Base-by-base conservation (phyloP, 92 coral and sea anemone species). In the Umimayanthus chanpuru region DNA sequence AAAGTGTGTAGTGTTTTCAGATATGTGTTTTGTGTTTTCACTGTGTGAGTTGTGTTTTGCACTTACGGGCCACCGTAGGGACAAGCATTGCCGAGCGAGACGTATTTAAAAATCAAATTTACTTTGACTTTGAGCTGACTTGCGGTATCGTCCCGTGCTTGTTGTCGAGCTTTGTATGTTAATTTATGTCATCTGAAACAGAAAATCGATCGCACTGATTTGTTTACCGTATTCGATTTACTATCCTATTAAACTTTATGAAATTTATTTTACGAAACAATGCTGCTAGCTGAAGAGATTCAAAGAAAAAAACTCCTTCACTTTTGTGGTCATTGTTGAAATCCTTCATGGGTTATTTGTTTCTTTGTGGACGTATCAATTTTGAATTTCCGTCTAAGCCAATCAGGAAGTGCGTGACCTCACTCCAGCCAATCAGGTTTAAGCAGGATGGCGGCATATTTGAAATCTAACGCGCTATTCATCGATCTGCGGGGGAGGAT, bases 391-490 rank as follows among this genome's bases (percentile, higher is more conserved):
- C 76, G 36, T 49, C 36, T 90, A 8, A 89, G 85, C 98, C 98
- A 95, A 95, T 95, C 93, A 90, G 61, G 88, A 86, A 85, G 47
- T 50, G 74, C 88, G 47, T 86, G 85, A 86, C 90, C 85, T 93
- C 81, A 38, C 41, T 61, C 49, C 12, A 92, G 84, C 99, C 99
- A 97, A 97, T 97, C 96, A 94, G 94, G 89, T 86, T 39, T 77
- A 53, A 87, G 93, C 68, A 58, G 71, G 89, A 90, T 95, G 98
- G 99, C 99, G 99, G 97, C 92, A 92, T 87, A 94, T 97, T 97
- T 97, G 99, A 97, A 97, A 90, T 90, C 90, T 92, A 93, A 92
- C 96, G 93, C 94, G 92, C 98, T 90, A 90, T 88, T 90, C 93
- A 94, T 93, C 92, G 85, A 88, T 91, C 79, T 90, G 84, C 89